These are phyloP conservation scores for Chaetodon trifascialis DNA, from an alignment of 2,113 vertebrate species.

Conservation along the genomic window DNA sequence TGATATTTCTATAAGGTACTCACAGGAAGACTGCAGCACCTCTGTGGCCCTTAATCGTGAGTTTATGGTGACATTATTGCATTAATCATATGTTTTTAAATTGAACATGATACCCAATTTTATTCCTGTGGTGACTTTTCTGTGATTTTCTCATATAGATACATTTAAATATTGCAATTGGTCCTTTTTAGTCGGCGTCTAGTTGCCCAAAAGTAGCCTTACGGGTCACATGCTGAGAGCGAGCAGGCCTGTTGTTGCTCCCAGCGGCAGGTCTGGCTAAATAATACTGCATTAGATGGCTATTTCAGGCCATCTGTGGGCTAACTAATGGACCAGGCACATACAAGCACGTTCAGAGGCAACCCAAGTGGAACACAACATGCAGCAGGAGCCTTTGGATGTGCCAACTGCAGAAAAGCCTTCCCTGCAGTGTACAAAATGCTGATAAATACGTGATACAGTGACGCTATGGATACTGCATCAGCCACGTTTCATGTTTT, in stretches of 20 bases:
- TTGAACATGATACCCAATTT: neutral
- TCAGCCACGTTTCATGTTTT: constrained; percentile 18
- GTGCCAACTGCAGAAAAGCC: constrained; percentile 39
- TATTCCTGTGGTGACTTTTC: neutral
- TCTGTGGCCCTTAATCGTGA: constrained; percentile 28
- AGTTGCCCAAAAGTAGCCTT: constrained; percentile 32
- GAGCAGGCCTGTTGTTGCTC: constrained; percentile 65
- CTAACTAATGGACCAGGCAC: constrained; percentile 70
- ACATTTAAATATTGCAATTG: neutral
- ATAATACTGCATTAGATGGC: constrained; percentile 73
- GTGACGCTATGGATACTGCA: constrained; percentile 18
- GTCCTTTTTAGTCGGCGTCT: neutral
- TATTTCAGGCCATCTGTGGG: constrained; percentile 78
- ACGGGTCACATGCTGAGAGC: constrained; percentile 44
- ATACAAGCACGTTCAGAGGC: constrained; percentile 70
- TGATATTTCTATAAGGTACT: constrained; percentile 38
- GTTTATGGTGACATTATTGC: constrained; percentile 15
- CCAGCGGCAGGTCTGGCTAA: constrained; percentile 63
- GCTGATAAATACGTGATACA: constrained; percentile 33
- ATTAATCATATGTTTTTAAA: neutral
- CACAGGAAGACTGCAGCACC: constrained; percentile 11
- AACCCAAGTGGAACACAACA: constrained; percentile 59
- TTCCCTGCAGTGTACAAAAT: constrained; percentile 19
- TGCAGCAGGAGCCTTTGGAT: constrained; percentile 26
- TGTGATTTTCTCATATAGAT: neutral